phyloP scores from a whole-genome alignment of 2,888 invertebrate species.

The Ophioninae sp. region DNA sequence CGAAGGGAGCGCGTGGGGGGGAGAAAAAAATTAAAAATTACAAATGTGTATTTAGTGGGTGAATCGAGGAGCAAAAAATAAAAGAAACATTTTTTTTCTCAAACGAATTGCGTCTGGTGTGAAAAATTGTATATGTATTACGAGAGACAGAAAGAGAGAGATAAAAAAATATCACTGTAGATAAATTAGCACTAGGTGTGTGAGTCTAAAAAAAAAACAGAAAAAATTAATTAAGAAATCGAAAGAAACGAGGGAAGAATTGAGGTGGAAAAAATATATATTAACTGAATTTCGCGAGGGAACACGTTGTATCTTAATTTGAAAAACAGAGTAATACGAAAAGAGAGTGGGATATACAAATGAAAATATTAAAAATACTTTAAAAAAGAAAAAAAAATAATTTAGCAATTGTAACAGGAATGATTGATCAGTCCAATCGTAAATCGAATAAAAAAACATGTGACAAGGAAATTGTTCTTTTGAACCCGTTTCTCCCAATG shows the following conservation, averaged over 20 bases:
- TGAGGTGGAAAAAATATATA: conserved; percentile 37
- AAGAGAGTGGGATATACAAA: neutral
- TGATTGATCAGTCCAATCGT: conserved; percentile 61
- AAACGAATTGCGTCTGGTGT: conserved; percentile 30
- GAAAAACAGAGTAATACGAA: conserved; percentile 42
- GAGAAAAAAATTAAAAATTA: conserved; percentile 34
- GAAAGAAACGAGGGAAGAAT: conserved; percentile 21
- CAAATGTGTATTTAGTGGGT: conserved; percentile 58
- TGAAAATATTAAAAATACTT: neutral
- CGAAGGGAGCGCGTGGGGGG: conserved; percentile 40
- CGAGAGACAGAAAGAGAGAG: conserved; percentile 55
- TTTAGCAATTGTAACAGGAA: conserved; percentile 51
- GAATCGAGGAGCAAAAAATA: conserved; percentile 43
- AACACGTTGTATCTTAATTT: conserved; percentile 71
- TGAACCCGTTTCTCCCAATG: neutral
- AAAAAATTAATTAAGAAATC: conserved; percentile 33
- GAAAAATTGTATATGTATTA: conserved; percentile 62
- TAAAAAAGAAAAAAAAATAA: neutral
- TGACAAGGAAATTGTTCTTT: conserved; percentile 51
- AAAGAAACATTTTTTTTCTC: conserved; percentile 38
- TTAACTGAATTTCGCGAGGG: conserved; percentile 63
- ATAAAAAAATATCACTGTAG: conserved; percentile 78
- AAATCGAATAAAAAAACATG: conserved; percentile 65
- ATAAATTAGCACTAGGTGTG: conserved; percentile 78
- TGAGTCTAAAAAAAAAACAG: conserved; percentile 48